Base-by-base conservation (phyloP, 2,888 invertebrate species). In the Lordiphosa fenestrarum region DNA sequence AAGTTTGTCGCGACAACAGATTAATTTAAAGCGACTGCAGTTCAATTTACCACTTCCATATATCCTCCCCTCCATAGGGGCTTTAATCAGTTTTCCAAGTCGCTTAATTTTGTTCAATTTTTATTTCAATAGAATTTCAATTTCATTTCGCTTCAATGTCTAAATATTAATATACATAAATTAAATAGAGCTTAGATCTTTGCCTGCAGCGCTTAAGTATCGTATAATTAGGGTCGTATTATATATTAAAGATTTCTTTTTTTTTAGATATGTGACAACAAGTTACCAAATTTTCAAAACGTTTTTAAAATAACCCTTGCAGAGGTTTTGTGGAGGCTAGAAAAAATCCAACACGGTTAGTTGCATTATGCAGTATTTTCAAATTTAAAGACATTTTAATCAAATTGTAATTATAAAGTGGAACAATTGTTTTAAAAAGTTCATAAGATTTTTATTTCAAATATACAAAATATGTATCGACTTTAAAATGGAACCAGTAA, bases 1-100 rank as follows among this genome's bases (percentile, higher is more conserved):
- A 65, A 68, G 71, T 72, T 77, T 85, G 82, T 82, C 85, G 77
- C 84, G 73, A 69, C 82, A 85, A 76, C 85, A 85, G 75, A 86
- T 82, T 84, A 85, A 85, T 86, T 78, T 69, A 82, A 66, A 60
- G 56, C 46, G 64, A 50, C 67, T 82, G 81, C 85, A 86, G 82
- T 85, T 85, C 77, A 85, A 85, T 85, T 83, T 70, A 81, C 64
- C 64, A 52, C 64, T 46, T 25, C 55, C 53, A 33, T 42, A 30
- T 7, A n/a, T 35, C 23, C 55, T 59, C 62, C 54, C 35, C 37
- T 25, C 6, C 30, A 50, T n/a, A 52, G 50, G 41, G 44, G 9
- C 49, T 30, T 56, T 46, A 36, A 36, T 23, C 1, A 42, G 30
- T 47, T 60, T 30, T 69, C 63, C 52, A 25, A 46, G 38, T 56